These are phyloP conservation scores for Holacanthella duospinosa DNA, from an alignment of 2,888 invertebrate species.

Conservation along the genomic window DNA sequence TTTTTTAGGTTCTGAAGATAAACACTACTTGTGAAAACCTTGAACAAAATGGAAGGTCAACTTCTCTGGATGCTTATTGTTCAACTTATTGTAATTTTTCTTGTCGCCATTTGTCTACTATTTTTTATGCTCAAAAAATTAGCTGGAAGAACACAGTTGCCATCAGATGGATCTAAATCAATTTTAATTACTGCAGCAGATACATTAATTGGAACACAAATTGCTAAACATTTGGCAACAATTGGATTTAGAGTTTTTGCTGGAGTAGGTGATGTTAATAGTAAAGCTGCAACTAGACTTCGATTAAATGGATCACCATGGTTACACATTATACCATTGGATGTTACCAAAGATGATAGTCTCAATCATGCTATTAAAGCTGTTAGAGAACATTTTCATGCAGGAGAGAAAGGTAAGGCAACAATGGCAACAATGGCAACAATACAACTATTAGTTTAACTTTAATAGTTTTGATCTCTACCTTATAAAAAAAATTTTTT, in stretches of 20 bases:
- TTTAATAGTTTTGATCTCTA: too few relatives aligned
- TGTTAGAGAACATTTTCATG: conserved; percentile 31
- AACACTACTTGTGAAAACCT: too few relatives aligned
- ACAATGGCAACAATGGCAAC: too few relatives aligned
- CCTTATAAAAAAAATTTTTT: too few relatives aligned
- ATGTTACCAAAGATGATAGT: conserved; percentile 33
- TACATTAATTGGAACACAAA: conserved; percentile 31
- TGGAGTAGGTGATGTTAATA: conserved; percentile 31
- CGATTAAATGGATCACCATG: conserved; percentile 30
- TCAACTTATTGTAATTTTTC: conserved; percentile 32
- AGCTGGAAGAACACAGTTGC: conserved; percentile 25
- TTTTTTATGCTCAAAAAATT: conserved; percentile 34
- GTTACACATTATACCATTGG: conserved; percentile 32
- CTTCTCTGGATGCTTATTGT: conserved; percentile 31
- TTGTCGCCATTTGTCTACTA: conserved; percentile 32
- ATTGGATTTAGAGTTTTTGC: conserved; percentile 33
- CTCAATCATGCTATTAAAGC: conserved; percentile 29
- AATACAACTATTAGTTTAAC: too few relatives aligned
- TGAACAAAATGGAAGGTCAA: conserved; percentile 29
- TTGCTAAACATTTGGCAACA: conserved; percentile 27
- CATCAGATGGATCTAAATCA: conserved; percentile 29
- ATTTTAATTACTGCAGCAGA: conserved; percentile 34
- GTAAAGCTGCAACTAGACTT: conserved; percentile 22
- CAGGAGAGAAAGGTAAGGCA: conserved; percentile 32
- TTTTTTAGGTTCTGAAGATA: too few relatives aligned